A percentile compares a stretch with the other conserved stretches of the same genome.
Evolutionary conservation across 2,888 invertebrate species (phyloP).

Genomic region (Meandrusa payeni): DNA sequence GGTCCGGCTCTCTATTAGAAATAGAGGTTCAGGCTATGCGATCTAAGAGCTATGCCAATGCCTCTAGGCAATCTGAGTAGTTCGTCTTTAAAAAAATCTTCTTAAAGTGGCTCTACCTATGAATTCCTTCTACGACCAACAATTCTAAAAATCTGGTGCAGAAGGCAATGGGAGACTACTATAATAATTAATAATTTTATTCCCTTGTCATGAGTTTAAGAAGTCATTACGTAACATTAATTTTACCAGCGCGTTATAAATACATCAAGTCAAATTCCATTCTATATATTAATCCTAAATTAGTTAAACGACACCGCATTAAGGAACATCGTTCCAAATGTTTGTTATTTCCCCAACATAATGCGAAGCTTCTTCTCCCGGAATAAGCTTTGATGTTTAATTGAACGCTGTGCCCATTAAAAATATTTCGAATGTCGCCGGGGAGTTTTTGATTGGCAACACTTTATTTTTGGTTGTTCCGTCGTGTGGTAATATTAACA

Average conservation of each 20-base stretch:
- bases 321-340: slow-evolving; percentile 18
- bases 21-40: no score
- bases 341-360: slow-evolving; percentile 13
- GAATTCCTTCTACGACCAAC: no score
- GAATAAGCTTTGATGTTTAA: slow-evolving; percentile 23
- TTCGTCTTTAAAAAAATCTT: no score
- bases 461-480: slow-evolving; percentile 9
- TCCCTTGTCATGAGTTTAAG: no score
- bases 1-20: no score
- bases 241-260: slow-evolving; percentile 5
- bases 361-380: slow-evolving; percentile 1
- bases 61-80: no score
- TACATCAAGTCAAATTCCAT: slow-evolving; percentile 15
- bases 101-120: no score
- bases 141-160: no score
- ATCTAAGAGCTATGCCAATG: no score
- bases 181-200: no score
- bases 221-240: background rate
- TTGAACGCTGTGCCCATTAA: slow-evolving; percentile 20
- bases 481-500: no score
- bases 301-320: slow-evolving; percentile 24
- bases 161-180: no score
- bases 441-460: slow-evolving; percentile 19
- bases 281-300: slow-evolving; percentile 20
- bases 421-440: slow-evolving; percentile 18